Evolutionary conservation across 2,113 vertebrate genomes (phyloP), one percentile per base, ranked within the genome.

Genomic region (Ginglymostoma cirratum): DNA sequence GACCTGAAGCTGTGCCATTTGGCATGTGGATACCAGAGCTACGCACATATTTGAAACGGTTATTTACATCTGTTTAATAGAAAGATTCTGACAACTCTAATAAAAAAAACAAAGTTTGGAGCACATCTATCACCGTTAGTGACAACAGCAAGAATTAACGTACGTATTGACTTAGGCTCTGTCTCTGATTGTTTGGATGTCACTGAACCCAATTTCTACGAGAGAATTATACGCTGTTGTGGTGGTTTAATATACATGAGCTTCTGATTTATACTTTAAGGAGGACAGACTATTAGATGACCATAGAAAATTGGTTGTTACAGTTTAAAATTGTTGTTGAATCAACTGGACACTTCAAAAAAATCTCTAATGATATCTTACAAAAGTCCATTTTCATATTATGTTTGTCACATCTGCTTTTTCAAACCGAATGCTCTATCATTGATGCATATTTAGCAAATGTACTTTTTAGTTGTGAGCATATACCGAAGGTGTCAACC

Each of bases 21-120:
- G 89, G 89, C 19, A 66, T 38, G 30, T 93, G 89, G 5, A 66
- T 38, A n/a, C 21, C 30, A 38, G 55, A 93, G 65, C 87, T 61
- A 5, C n/a, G 87, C 87, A 61, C 87, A 90, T 14, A 30, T 90
- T 65, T 90, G 55, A 34, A 15, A 65, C n/a, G 55, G 55, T 90
- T 61, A 93, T 93, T 61, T 52, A 89, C 30, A 61, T 30, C 48
- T 61, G 48, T 93, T 34, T 66, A 38, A 93, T 21, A 67, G 89
- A 93, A 93, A 93, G 89, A 93, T 66, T 6, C 34, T 93, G 61
- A 67, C 89, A 93, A 34, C 61, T 93, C 65, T 61, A 93, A 66
- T 93, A 93, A 93, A 66, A 61, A 93, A 66, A 61, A 93, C 61
- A 93, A 93, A 93, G 61, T 93, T 93, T 67, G 61, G 89, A 65